These are phyloP conservation scores for Falco berigora DNA, from an alignment of 2,797 vertebrate species.

Conservation along the genomic window DNA sequence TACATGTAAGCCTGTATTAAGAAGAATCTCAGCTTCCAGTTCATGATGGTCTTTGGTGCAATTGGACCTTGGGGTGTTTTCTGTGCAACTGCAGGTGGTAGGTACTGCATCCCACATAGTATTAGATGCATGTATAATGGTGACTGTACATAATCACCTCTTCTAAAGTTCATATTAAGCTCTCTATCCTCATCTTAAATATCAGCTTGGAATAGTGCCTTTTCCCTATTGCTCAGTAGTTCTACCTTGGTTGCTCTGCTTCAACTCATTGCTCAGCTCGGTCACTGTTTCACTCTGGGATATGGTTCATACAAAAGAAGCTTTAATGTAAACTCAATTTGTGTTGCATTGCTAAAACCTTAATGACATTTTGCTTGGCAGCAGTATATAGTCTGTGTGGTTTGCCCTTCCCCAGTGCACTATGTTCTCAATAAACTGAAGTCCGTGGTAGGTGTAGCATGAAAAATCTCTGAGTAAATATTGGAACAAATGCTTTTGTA, in stretches of 20 bases:
- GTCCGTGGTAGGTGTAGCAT: constrained; percentile 52
- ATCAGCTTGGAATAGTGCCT: neutral
- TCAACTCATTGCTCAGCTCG: constrained; percentile 16
- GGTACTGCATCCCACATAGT: neutral
- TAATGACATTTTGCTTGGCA: constrained; percentile 60
- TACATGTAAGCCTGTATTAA: neutral
- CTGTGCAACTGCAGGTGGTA: neutral
- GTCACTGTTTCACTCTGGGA: constrained; percentile 25
- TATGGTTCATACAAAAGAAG: constrained; percentile 38
- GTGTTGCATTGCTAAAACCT: constrained; percentile 54
- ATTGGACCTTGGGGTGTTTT: neutral
- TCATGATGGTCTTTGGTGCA: neutral
- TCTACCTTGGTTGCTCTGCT: constrained; percentile 37
- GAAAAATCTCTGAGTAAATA: constrained; percentile 54
- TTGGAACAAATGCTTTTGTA: constrained; percentile 42
- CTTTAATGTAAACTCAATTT: constrained; percentile 48
- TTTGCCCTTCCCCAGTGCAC: constrained; percentile 52
- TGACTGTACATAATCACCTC: neutral
- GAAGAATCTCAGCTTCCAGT: neutral
- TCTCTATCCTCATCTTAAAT: neutral
- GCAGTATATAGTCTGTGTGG: neutral
- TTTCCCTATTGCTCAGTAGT: neutral
- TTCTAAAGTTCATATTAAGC: neutral
- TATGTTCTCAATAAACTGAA: constrained; percentile 41
- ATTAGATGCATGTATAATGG: neutral